A percentile compares a stretch with the other conserved stretches of the same genome.
Evolutionary conservation across 2,797 vertebrate species (phyloP).

Genomic region (Microchirus variegatus): DNA sequence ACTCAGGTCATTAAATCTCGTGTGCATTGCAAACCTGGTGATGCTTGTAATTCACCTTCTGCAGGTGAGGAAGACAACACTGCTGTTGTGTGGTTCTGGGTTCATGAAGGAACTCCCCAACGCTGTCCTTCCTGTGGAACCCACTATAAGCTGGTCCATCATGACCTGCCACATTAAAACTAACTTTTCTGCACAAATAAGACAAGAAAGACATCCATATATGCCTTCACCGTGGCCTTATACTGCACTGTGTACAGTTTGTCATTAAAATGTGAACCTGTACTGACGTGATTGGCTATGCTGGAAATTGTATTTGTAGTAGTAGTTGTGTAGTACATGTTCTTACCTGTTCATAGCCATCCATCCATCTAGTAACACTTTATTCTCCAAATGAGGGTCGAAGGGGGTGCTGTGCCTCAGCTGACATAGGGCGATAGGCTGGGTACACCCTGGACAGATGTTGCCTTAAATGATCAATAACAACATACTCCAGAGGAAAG

Average conservation of each 20-base stretch:
- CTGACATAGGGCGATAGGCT: no score
- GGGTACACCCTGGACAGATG: no score
- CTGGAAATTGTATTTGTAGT: no score
- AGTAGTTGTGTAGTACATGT: neutral
- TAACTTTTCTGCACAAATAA: conserved; percentile 5
- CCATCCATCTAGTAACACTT: no score
- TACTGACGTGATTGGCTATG: conserved; percentile 1
- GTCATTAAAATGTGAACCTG: conserved; percentile 63
- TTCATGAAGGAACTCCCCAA: conserved; percentile 73
- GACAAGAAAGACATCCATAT: neutral
- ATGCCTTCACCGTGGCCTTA: conserved; percentile 22
- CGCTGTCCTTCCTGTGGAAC: conserved; percentile 79
- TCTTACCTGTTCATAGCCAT: neutral
- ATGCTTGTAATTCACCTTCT: neutral
- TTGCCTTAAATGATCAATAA: neutral
- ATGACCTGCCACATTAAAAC: conserved; percentile 77
- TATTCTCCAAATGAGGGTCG: no score
- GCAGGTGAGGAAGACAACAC: conserved; percentile 82
- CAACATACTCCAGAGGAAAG: neutral
- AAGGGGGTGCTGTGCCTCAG: no score
- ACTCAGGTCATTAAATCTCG: neutral
- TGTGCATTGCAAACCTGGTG: neutral
- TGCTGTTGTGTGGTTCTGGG: conserved; percentile 79
- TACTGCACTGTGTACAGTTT: conserved; percentile 38
- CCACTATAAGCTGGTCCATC: conserved; percentile 70